Conservation (phyloP, 2,113 vertebrate species). For the Pollachius pollachius region DNA sequence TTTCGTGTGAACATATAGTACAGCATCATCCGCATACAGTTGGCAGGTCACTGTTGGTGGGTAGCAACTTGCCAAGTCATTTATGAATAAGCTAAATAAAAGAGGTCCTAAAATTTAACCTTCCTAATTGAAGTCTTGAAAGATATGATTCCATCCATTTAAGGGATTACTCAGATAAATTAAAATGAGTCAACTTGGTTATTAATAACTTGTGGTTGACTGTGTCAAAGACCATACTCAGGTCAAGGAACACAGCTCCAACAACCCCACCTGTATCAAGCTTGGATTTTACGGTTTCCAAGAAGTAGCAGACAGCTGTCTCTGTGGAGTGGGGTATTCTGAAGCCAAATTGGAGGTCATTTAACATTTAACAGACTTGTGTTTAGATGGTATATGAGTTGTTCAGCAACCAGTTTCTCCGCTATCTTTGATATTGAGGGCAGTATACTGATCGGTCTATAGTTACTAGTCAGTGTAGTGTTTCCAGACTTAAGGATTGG, state of each 20-base stretch:
- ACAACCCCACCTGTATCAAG: not conserved
- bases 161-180: not conserved
- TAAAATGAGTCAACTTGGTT: not conserved
- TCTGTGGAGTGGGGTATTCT: not conserved
- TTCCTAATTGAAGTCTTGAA: not conserved
- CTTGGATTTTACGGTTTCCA: not conserved
- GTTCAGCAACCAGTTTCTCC: not conserved
- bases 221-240: not conserved
- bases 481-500: constrained; percentile 1
- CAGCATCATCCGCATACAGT: not conserved
- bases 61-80: not conserved
- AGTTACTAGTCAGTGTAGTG: not conserved
- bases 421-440: not conserved
- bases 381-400: not conserved
- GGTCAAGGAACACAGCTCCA: not conserved
- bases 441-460: not conserved
- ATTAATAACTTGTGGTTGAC: not conserved
- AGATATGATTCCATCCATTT: too few relatives aligned
- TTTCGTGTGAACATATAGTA: not conserved
- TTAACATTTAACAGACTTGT: not conserved
- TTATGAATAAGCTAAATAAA: not conserved
- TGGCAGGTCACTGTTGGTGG: not conserved
- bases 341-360: not conserved
- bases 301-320: not conserved
- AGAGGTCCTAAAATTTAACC: not conserved